These are phyloP conservation scores for Vulpes lagopus DNA, from an alignment of 2,113 vertebrate genomes.

Conservation along the genomic window DNA sequence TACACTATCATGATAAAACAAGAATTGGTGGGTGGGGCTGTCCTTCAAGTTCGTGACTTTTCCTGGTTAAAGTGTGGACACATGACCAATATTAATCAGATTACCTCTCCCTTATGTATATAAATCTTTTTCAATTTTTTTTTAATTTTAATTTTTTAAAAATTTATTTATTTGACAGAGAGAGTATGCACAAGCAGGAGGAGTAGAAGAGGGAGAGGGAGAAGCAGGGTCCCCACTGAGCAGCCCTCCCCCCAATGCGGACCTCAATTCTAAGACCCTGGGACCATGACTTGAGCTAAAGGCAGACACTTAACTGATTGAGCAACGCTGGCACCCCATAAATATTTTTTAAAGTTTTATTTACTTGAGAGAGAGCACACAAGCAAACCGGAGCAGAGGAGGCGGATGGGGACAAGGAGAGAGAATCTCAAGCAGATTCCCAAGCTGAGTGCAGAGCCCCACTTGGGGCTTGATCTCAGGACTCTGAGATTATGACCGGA, in stretches of 20 bases:
- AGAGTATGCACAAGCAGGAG: neutral
- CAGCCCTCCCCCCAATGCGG: neutral
- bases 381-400: neutral
- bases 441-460: neutral
- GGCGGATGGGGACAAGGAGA: neutral
- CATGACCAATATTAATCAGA: neutral
- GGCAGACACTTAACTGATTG: neutral
- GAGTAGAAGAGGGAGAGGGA: neutral
- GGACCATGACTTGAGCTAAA: neutral
- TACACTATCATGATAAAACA: neutral
- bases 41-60: neutral
- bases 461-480: neutral
- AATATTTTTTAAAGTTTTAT: neutral
- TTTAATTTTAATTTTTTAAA: neutral
- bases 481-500: neutral
- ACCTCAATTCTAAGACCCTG: neutral
- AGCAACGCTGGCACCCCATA: too few species aligned
- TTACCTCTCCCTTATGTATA: neutral
- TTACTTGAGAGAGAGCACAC: neutral
- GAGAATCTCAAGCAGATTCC: neutral
- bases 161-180: neutral
- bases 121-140: neutral
- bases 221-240: neutral
- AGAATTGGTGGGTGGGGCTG: neutral
- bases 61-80: neutral